Conservation (phyloP, 1,140 invertebrate species). For the Dreissena polymorpha region DNA sequence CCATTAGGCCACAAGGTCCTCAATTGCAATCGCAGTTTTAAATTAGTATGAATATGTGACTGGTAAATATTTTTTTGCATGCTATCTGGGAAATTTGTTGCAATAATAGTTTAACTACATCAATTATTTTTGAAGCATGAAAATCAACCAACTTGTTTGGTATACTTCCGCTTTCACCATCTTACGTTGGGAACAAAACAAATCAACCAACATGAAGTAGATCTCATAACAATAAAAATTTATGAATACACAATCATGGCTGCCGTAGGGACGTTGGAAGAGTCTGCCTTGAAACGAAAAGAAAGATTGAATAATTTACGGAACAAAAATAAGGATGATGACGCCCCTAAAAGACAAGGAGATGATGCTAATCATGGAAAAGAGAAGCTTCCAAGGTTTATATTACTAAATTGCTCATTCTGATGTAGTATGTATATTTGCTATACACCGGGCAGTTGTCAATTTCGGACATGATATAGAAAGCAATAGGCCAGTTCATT, state of each 20-base stretch:
- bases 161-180: neutral
- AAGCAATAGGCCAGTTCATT: no score
- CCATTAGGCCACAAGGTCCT: conserved; percentile 80
- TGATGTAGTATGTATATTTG: neutral
- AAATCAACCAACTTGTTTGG: neutral
- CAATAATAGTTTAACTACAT: neutral
- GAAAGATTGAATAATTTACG: conserved; percentile 65
- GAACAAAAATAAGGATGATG: conserved; percentile 52
- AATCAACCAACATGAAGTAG: neutral
- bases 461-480: neutral
- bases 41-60: neutral
- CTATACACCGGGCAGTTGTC: neutral
- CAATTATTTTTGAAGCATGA: neutral
- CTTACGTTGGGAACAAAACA: neutral
- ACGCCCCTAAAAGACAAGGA: conserved; percentile 18
- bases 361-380: conserved; percentile 38
- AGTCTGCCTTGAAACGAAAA: conserved; percentile 70
- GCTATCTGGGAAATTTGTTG: neutral
- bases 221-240: neutral
- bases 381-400: conserved; percentile 66
- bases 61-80: neutral
- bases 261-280: conserved; percentile 64
- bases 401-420: neutral
- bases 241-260: conserved; percentile 62
- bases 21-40: neutral